Evolutionary conservation across 2,888 invertebrate species (phyloP).

Genomic region (Melieria omissa): DNA sequence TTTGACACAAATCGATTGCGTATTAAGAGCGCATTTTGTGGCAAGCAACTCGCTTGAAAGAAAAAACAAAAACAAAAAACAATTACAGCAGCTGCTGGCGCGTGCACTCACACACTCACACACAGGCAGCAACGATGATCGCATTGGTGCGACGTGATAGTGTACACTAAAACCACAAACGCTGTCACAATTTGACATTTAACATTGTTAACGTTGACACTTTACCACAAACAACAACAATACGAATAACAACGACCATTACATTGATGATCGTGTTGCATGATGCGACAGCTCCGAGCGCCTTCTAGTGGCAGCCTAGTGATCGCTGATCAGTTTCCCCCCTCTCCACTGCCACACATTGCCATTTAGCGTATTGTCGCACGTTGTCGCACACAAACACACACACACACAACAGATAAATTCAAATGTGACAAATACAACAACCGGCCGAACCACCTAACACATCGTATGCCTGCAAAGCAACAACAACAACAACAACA

Average conservation of each 20-base stretch:
- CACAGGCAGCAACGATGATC: background rate
- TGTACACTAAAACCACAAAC: conserved; percentile 45
- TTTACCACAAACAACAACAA: conserved; percentile 57
- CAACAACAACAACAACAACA: no score
- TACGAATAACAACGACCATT: conserved; percentile 20
- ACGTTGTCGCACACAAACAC: background rate
- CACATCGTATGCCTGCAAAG: background rate
- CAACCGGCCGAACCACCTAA: background rate
- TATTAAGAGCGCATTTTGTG: conserved; percentile 36
- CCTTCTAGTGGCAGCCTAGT: background rate
- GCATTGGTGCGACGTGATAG: background rate
- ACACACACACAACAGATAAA: background rate
- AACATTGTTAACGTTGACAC: conserved; percentile 67
- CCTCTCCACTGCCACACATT: no score
- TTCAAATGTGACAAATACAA: background rate
- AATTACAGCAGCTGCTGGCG: conserved; percentile 12
- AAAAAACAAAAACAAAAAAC: conserved; percentile 18
- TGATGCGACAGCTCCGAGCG: conserved; percentile 16
- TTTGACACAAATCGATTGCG: conserved; percentile 37
- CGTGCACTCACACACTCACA: background rate
- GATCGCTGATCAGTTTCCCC: conserved; percentile 10
- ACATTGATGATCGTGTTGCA: conserved; percentile 28
- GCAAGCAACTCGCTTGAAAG: conserved; percentile 6
- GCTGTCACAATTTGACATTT: conserved; percentile 64
- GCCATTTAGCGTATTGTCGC: background rate